Evolutionary conservation across 2,113 vertebrate species (phyloP).

Genomic region (Scytalopus superciliaris): DNA sequence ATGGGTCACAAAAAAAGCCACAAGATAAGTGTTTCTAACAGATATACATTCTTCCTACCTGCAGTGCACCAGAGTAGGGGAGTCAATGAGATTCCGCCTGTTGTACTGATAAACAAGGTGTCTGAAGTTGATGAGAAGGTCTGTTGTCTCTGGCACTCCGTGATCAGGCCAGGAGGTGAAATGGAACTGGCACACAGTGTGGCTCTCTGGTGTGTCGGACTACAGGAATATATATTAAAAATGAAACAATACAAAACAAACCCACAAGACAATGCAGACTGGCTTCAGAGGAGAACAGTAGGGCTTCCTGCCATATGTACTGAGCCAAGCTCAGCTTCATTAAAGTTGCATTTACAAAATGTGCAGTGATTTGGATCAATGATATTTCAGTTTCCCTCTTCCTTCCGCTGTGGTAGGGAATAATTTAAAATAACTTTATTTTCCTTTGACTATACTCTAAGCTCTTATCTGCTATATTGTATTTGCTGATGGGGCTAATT

Average conservation of each 20-base stretch:
- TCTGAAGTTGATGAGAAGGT: conserved; percentile 92
- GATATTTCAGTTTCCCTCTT: neutral
- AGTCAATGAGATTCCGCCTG: conserved; percentile 80
- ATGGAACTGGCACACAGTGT: conserved; percentile 90
- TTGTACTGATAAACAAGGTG: conserved; percentile 90
- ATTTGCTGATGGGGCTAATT: neutral
- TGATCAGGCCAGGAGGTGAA: conserved; percentile 98
- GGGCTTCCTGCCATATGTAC: neutral
- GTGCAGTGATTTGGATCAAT: neutral
- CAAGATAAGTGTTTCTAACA: neutral
- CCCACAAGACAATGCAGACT: neutral
- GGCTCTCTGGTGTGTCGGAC: conserved; percentile 83
- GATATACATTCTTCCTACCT: conserved; percentile 73
- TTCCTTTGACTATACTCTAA: neutral
- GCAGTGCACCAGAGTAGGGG: conserved; percentile 93
- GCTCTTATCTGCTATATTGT: neutral
- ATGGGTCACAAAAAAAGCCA: neutral
- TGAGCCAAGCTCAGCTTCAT: neutral
- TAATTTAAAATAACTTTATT: neutral
- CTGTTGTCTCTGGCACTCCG: conserved; percentile 89
- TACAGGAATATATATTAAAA: conserved; percentile 30
- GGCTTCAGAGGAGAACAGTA: neutral
- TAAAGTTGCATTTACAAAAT: neutral
- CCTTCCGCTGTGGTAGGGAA: neutral
- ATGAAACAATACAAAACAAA: neutral